Evolutionary conservation across 1,140 invertebrate genomes (phyloP).

Genomic region (Dendrolimus punctatus): DNA sequence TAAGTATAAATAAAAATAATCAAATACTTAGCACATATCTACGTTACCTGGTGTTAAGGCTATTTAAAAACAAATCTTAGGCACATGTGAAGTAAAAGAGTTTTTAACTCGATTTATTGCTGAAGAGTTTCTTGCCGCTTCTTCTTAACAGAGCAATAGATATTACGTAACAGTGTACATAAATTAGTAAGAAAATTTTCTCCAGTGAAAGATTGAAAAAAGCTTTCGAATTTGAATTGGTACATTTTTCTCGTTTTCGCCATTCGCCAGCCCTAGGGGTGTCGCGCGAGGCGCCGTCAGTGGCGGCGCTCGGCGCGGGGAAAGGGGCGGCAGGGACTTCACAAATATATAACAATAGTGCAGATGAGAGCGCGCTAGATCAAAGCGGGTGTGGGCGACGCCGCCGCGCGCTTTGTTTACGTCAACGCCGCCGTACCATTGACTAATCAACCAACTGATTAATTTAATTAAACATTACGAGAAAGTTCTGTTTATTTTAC

Average conservation of each 20-base stretch:
- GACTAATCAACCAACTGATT: conserved; percentile 68
- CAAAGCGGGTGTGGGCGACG: conserved; percentile 37
- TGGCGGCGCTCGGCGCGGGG: conserved; percentile 1
- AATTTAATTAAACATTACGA: conserved; percentile 71
- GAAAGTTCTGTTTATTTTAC: conserved; percentile 67
- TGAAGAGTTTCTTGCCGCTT: too few relatives aligned
- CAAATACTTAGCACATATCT: too few relatives aligned
- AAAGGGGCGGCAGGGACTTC: conserved; percentile 23
- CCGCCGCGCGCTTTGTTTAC: conserved; percentile 51
- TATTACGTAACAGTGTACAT: too few relatives aligned
- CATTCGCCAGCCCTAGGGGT: conserved; percentile 4
- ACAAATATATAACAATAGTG: conserved; percentile 49
- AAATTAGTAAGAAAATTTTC: too few relatives aligned
- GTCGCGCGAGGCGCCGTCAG: conserved; percentile 12
- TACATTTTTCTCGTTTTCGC: conserved; percentile 3
- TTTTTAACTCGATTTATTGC: too few relatives aligned
- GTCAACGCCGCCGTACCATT: conserved; percentile 46
- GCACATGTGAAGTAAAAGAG: too few relatives aligned
- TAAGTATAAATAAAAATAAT: too few relatives aligned
- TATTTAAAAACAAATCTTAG: too few relatives aligned
- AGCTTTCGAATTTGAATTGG: not conserved
- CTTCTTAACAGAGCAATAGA: too few relatives aligned
- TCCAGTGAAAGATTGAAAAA: too few relatives aligned
- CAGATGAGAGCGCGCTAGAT: conserved; percentile 44
- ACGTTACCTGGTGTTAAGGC: too few relatives aligned